Base-by-base conservation (phyloP, 2,797 vertebrate species). In the Ctenochaetus hawaiiensis region DNA sequence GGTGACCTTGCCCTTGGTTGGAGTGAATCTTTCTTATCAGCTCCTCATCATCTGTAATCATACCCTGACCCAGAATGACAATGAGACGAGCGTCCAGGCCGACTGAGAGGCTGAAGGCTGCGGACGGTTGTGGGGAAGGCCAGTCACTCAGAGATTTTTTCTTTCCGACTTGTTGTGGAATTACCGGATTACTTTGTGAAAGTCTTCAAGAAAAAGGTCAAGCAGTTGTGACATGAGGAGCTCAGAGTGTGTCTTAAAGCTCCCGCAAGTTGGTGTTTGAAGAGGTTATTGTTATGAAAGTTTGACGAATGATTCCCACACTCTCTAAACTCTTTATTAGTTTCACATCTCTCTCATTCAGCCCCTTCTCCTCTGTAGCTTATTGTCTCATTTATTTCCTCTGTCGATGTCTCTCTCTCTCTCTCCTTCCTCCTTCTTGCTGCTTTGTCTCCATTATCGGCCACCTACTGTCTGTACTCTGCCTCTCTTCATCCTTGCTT, bases 1-100 rank as follows among this genome's bases (percentile, higher is more conserved):
- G 87, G 89, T 89, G 92, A 92, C 92, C 93, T 93, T 91, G 88
- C 87, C 91, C 86, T 87, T 59, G 87, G 90, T 87, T 62, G 62
- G 82, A 92, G 72, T 82, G 87, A 85, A 75, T 91, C 82, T 90
- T 89, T 72, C 87, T 93, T 93, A 93, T 93, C 92, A 79, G 88
- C 82, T 90, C 80, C 85, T 91, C 87, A 75, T 91, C 87, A 86
- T 89, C 88, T 76, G 90, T 88, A 92, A 94, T 92, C 89, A 91
- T 44, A 62, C 69, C 53, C 80, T 75, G 88, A 90, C 85, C 86
- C 76, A 77, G 88, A 91, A 90, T 90, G 82, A 85, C 89, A 92
- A 87, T 90, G 91, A 92, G 80, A 89, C 77, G 13, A 67, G 48
- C 18, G 69, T 65, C 67, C 60, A 37, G 75, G 59, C 67, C 16